These are phyloP conservation scores for Hipparchia semele DNA, from an alignment of 2,888 invertebrate genomes.

Conservation along the genomic window DNA sequence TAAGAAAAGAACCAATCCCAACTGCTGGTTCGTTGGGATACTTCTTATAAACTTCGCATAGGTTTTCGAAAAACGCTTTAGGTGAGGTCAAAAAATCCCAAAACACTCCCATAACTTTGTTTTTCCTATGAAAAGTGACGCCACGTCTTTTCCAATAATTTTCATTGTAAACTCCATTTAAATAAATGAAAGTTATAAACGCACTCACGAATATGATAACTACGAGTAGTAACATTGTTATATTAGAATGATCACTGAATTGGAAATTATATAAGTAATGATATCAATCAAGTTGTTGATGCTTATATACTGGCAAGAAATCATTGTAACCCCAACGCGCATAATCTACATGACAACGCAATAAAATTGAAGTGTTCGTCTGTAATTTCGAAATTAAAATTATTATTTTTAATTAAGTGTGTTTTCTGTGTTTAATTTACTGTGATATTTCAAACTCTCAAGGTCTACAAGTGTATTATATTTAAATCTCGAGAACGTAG, in stretches of 20 bases:
- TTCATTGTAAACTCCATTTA: constrained; percentile 52
- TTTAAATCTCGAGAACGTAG: too few species aligned
- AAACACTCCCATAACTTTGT: constrained; percentile 53
- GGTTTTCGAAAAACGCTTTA: constrained; percentile 53
- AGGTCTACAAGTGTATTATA: too few species aligned
- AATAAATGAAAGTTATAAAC: constrained; percentile 42
- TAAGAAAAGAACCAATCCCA: constrained; percentile 49
- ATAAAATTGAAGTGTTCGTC: too few species aligned
- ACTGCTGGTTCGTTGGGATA: constrained; percentile 56
- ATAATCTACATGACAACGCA: too few species aligned
- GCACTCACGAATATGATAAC: constrained; percentile 44
- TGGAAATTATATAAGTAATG: background rate
- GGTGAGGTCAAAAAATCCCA: constrained; percentile 51
- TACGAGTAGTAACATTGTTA: constrained; percentile 36
- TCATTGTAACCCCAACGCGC: background rate
- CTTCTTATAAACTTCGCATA: constrained; percentile 53
- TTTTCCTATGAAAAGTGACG: constrained; percentile 50
- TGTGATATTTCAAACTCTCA: too few species aligned
- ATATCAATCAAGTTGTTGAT: background rate
- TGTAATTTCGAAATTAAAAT: too few species aligned
- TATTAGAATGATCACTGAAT: constrained; percentile 19
- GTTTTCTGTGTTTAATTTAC: too few species aligned
- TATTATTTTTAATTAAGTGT: too few species aligned
- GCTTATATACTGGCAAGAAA: background rate
- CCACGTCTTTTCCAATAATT: constrained; percentile 61